phyloP scores from a whole-genome alignment of 2,797 vertebrate species.

The Malacoctenus gilli region DNA sequence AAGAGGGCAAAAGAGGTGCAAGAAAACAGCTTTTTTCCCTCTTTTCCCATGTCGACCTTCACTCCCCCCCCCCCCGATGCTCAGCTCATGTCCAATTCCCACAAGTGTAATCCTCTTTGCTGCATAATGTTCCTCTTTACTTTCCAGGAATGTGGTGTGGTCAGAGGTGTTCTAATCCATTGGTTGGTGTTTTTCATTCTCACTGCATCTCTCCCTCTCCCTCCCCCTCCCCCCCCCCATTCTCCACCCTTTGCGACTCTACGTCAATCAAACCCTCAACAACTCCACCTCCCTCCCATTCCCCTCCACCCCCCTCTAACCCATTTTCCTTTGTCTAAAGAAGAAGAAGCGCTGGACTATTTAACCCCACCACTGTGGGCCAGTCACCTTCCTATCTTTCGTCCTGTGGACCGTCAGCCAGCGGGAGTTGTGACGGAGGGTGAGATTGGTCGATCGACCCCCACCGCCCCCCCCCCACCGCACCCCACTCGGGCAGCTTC shows the following conservation, averaged over 20 bases:
- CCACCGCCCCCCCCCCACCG: no score
- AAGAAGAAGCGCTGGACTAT: slow-evolving; percentile 84
- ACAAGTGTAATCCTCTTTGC: slow-evolving; percentile 78
- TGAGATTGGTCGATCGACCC: slow-evolving; percentile 79
- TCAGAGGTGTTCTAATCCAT: slow-evolving; percentile 74
- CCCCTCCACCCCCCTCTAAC: slow-evolving; percentile 44
- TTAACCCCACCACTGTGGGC: slow-evolving; percentile 83
- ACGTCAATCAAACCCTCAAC: slow-evolving; percentile 52
- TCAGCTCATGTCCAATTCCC: slow-evolving; percentile 65
- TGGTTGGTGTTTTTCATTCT: slow-evolving; percentile 60
- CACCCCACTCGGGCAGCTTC: slow-evolving; percentile 33
- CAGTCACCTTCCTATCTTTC: slow-evolving; percentile 82
- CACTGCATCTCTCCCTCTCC: slow-evolving; percentile 47
- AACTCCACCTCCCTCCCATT: neutral
- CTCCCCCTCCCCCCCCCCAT: slow-evolving; percentile 38
- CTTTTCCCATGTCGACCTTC: slow-evolving; percentile 35
- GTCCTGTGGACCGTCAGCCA: slow-evolving; percentile 79
- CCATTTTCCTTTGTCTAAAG: slow-evolving; percentile 69
- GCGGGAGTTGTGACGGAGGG: slow-evolving; percentile 81
- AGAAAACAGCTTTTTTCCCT: slow-evolving; percentile 14
- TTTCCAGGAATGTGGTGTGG: slow-evolving; percentile 76
- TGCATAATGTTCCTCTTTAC: slow-evolving; percentile 71
- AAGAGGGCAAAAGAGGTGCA: slow-evolving; percentile 25
- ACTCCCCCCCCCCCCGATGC: slow-evolving; percentile 28
- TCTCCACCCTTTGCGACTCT: slow-evolving; percentile 40